Conservation (phyloP, 2,113 vertebrate genomes). For the Phrynosoma blainvillii region DNA sequence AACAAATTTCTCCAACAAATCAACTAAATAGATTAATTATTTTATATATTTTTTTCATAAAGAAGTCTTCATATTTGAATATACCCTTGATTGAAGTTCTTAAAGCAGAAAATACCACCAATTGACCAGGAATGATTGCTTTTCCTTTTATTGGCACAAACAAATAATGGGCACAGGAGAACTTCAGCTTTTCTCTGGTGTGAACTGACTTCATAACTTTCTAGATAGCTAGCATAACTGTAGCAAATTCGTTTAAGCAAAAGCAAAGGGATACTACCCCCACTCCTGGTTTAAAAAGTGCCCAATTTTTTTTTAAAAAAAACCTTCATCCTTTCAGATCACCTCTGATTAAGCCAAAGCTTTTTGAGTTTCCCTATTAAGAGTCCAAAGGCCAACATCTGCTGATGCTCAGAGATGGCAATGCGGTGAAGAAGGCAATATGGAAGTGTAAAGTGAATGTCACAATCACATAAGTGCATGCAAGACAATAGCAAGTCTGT, state of each 20-base stretch:
- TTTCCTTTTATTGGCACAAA: background rate
- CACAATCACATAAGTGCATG: constrained; percentile 74
- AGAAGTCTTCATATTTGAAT: constrained; percentile 27
- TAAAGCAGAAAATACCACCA: background rate
- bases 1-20: constrained; percentile 40
- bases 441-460: constrained; percentile 75
- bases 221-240: background rate
- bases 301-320: no score
- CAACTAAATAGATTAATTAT: constrained; percentile 23
- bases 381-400: constrained; percentile 83
- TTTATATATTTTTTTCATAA: constrained; percentile 39
- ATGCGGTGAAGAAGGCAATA: constrained; percentile 72
- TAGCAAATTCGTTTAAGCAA: background rate
- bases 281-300: constrained; percentile 21
- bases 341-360: constrained; percentile 56
- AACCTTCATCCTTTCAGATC: constrained; percentile 77
- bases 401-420: constrained; percentile 83
- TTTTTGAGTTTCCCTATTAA: constrained; percentile 74
- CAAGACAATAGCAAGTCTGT: constrained; percentile 68
- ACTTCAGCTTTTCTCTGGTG: background rate
- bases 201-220: background rate
- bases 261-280: constrained; percentile 48
- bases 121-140: background rate
- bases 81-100: background rate
- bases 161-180: background rate